phyloP scores from a whole-genome alignment of 2,113 vertebrate genomes.

The Mirounga angustirostris region DNA sequence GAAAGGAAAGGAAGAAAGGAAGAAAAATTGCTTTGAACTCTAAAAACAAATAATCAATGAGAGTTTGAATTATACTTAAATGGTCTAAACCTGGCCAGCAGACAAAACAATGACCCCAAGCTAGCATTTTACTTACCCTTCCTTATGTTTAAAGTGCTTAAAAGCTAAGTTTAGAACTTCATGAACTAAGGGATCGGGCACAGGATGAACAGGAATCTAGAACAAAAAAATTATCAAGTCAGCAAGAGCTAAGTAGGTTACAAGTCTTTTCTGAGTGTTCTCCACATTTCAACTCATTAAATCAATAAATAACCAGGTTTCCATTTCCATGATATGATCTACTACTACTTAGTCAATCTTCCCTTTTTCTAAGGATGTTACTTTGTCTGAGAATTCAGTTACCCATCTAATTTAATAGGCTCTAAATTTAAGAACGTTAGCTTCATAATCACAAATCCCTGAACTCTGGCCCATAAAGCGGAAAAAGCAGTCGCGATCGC shows the following conservation, averaged over 20 bases:
- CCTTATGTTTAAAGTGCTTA: constrained; percentile 99
- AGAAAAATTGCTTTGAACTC: neutral
- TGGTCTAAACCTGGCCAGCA: neutral
- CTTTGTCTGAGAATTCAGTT: constrained; percentile 14
- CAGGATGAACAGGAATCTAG: constrained; percentile 99
- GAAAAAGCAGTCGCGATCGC: neutral
- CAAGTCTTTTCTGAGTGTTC: neutral
- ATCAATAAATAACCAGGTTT: neutral
- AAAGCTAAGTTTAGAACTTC: constrained; percentile 99
- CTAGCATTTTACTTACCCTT: constrained; percentile 93
- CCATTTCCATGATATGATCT: neutral
- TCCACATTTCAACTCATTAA: neutral
- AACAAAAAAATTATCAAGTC: constrained; percentile 63
- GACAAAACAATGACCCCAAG: neutral
- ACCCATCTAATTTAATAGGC: neutral
- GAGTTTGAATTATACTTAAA: neutral
- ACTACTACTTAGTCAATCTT: neutral
- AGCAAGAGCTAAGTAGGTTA: neutral
- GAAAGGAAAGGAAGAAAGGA: too few relatives aligned
- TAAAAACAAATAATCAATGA: neutral
- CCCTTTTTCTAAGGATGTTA: neutral
- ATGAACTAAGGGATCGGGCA: constrained; percentile 99
- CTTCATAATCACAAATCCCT: neutral
- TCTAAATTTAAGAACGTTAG: neutral
- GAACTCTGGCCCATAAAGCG: neutral